These are phyloP conservation scores for Strigamia maritima DNA, from an alignment of 2,888 invertebrate genomes.

Conservation along the genomic window DNA sequence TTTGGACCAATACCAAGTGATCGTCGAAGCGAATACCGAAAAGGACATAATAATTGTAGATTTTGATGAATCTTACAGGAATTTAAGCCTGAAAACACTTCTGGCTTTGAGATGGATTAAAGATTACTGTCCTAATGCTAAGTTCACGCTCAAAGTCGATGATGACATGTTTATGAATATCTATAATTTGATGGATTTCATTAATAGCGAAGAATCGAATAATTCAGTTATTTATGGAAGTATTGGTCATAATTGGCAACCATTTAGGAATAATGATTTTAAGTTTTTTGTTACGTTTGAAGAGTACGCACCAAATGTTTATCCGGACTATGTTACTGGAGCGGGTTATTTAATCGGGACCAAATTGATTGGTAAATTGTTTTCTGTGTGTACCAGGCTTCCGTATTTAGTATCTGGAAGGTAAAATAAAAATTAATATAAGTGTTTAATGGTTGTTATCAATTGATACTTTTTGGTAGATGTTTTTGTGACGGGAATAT, in stretches of 20 bases:
- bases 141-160: constrained; percentile 76
- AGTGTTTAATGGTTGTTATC: too few species aligned
- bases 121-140: constrained; percentile 63
- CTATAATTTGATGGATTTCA: constrained; percentile 61
- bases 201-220: neutral
- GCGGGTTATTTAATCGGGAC: neutral
- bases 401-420: neutral
- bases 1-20: too few species aligned
- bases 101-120: neutral
- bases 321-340: neutral
- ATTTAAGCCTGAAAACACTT: neutral
- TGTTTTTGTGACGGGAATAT: neutral
- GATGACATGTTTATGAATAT: constrained; percentile 88
- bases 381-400: neutral
- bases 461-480: neutral
- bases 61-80: neutral
- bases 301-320: neutral
- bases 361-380: neutral
- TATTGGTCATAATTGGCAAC: neutral
- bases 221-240: neutral
- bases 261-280: neutral
- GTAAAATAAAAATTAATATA: too few species aligned
- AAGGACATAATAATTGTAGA: neutral
- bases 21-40: too few species aligned
- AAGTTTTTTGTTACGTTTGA: neutral